Conservation (phyloP, 64 coral and sea anemone species). For the Anthopleura sola region DNA sequence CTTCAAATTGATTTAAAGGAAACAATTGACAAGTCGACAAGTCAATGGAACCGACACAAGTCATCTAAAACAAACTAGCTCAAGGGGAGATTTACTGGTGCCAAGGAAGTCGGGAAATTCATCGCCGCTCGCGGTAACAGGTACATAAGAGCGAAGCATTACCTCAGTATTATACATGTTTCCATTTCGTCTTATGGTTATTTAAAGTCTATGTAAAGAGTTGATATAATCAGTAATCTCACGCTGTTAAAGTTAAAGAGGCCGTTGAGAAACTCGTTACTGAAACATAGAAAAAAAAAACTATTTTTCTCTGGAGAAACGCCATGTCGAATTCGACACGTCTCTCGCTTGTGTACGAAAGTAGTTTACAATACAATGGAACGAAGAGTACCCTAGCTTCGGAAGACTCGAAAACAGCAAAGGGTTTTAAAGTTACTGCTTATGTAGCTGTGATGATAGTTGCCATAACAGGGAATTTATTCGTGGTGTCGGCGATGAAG, state of each 20-base stretch:
- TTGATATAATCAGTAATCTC: not conserved
- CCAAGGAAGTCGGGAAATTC: not conserved
- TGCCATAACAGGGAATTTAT: conserved; percentile 28
- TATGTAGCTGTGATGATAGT: conserved; percentile 5
- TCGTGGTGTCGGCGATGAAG: conserved; percentile 26
- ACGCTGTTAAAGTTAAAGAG: not conserved
- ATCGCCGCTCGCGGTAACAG: not conserved
- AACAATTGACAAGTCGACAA: not conserved
- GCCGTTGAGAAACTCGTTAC: not conserved
- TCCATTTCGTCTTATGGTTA: not conserved
- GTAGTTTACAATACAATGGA: not conserved
- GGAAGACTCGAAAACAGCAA: not conserved
- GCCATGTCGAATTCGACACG: not conserved
- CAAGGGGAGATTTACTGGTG: not conserved
- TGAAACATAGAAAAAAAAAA: not conserved
- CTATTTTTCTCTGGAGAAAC: not conserved
- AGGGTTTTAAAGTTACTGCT: conserved; percentile 15
- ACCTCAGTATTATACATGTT: not conserved
- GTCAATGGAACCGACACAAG: not conserved
- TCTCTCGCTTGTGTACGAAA: not conserved
- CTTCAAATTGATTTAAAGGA: not conserved
- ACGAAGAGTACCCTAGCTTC: not conserved
- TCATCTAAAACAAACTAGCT: not conserved
- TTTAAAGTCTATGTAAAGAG: not conserved
- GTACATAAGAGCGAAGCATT: not conserved